Conservation (phyloP, 2,888 invertebrate species). For the Therioaphis trifolii region DNA sequence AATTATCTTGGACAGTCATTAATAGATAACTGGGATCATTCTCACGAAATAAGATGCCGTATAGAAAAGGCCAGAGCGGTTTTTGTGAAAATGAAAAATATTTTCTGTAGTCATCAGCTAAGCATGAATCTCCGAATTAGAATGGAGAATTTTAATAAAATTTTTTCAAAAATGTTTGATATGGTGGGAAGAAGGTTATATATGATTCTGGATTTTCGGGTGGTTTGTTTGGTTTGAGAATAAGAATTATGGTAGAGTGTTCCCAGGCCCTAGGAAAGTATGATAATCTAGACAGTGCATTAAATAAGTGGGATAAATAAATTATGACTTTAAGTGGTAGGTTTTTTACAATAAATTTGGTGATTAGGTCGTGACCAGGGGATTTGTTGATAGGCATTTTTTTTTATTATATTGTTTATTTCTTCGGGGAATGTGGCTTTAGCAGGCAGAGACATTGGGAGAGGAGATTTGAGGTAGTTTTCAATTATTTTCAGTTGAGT, state of each 20-base stretch:
- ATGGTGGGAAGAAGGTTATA: conserved; percentile 42
- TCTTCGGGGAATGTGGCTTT: background rate
- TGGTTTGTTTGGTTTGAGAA: no score
- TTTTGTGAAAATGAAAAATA: no score
- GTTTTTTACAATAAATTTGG: no score
- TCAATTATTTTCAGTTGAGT: background rate
- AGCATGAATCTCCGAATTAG: no score
- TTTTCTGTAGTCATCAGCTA: no score
- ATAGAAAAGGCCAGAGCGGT: no score
- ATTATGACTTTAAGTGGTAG: no score
- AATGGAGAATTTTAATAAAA: conserved; percentile 36
- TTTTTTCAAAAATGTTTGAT: conserved; percentile 62
- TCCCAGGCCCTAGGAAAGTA: conserved; percentile 66
- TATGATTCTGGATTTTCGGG: conserved; percentile 53
- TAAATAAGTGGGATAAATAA: no score
- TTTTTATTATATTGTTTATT: background rate
- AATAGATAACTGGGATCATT: no score
- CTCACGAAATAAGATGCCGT: no score
- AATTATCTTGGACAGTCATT: no score
- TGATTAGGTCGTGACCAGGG: background rate
- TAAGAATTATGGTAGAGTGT: conserved; percentile 57
- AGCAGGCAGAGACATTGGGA: background rate
- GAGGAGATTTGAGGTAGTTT: conserved; percentile 17
- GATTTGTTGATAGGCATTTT: background rate
- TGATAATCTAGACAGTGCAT: conserved; percentile 65